Conservation (phyloP, 2,797 vertebrate genomes). For the Dryobates pubescens region DNA sequence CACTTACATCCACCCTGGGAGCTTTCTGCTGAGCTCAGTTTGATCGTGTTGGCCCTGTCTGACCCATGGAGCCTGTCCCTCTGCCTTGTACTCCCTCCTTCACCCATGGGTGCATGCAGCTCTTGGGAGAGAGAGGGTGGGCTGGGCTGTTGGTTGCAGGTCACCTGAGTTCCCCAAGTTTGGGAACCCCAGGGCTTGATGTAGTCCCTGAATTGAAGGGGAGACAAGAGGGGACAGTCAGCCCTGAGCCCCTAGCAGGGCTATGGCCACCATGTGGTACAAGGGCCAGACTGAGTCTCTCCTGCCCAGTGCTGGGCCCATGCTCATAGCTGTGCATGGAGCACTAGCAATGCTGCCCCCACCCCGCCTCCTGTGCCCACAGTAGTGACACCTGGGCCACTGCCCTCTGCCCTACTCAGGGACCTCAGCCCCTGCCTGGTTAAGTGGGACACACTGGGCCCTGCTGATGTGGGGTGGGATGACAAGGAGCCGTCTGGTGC, state of each 20-base stretch:
- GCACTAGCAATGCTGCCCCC: neutral
- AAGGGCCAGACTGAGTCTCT: accelerated
- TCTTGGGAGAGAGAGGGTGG: neutral
- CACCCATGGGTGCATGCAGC: slow-evolving; percentile 3
- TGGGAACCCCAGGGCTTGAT: accelerated
- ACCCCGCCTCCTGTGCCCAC: neutral
- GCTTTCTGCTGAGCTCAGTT: neutral
- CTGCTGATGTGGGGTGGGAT: neutral
- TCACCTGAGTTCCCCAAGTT: neutral
- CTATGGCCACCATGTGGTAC: neutral
- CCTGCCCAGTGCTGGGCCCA: neutral
- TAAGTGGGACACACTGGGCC: neutral
- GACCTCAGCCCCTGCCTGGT: neutral
- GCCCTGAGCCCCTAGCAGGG: accelerated
- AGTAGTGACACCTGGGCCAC: neutral
- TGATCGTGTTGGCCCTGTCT: neutral
- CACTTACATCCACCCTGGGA: neutral
- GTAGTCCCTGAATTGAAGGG: neutral
- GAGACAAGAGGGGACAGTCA: neutral
- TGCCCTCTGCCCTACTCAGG: neutral
- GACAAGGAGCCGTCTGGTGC: neutral
- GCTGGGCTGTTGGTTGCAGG: neutral
- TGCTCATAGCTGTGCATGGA: accelerated
- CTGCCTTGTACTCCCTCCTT: neutral
- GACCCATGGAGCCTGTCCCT: neutral